Evolutionary conservation across 2,888 invertebrate genomes (phyloP), one percentile per base, ranked within the genome.

Genomic region (Ormyrus labotus): DNA sequence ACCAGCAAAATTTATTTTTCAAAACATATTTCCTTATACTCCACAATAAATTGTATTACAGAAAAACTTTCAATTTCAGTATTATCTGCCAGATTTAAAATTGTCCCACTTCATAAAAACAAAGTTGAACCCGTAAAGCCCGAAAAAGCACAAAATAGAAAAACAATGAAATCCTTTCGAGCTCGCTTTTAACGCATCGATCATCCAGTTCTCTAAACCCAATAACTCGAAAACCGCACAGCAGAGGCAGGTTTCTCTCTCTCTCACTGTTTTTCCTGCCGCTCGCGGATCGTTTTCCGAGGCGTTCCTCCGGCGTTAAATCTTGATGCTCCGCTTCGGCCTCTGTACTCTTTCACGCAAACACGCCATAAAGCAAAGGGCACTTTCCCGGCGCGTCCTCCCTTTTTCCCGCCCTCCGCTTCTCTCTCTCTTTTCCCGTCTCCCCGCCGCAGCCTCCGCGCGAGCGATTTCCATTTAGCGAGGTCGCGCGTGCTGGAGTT

Each of bases 281-380:
- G 9, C n/a, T 48, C 11, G 10, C 4, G 48, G 48, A 19, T 19
- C 50, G 10, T 45, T 51, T 45, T 13, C 10, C 19, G 19, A 19
- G 19, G 19, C 47, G 13, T 51, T 48, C 51, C 57, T 34, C 19
- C n/a, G 19, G 9, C 60, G 53, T 45, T 63, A 72, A 63, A 72
- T 72, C 63, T 67, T 67, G 50, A 51, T 67, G 51, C n/a, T 51
- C 61, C 61, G 45, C 47, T 63, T 64, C 13, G 72, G 13, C 10
- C 60, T 19, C 19, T 55, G 10, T 6, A 5, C 53, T 19, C 19
- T 19, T 19, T 19, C 19, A 19, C 19, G 13, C 45, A 45, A 11
- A 47, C 8, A n/a, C 8, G 13, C 13, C 5, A 47, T 13, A 55
- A 57, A 11, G 2, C n/a, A 45, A 10, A 68, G 50, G 10, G 45